These are phyloP conservation scores for Bufo gargarizans DNA, from an alignment of 2,113 vertebrate genomes.

Conservation along the genomic window DNA sequence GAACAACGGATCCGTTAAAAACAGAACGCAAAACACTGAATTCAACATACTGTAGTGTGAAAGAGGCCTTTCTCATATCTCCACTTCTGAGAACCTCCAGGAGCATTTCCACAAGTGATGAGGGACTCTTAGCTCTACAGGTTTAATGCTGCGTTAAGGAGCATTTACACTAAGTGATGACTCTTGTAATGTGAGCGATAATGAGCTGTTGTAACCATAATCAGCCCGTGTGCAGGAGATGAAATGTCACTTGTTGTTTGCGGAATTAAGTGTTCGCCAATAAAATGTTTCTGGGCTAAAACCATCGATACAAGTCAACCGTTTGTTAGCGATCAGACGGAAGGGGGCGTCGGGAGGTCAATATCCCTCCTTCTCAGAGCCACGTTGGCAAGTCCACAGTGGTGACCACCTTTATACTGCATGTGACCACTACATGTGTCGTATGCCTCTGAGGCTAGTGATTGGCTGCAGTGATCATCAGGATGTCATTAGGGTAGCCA, in stretches of 20 bases:
- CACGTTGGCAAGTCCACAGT: too few relatives aligned
- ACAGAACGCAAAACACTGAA: too few relatives aligned
- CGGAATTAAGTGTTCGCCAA: not conserved
- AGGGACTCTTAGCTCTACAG: not conserved
- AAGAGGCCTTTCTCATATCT: not conserved
- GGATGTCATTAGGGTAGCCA: too few relatives aligned
- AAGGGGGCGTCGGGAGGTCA: too few relatives aligned
- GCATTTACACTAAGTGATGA: not conserved
- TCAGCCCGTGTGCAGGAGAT: not conserved
- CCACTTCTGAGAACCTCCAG: not conserved
- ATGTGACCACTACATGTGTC: too few relatives aligned
- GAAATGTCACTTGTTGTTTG: not conserved
- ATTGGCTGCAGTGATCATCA: too few relatives aligned
- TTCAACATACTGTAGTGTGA: too few relatives aligned
- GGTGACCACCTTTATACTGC: too few relatives aligned
- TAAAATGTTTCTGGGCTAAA: not conserved
- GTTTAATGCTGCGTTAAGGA: not conserved
- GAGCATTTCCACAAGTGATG: not conserved
- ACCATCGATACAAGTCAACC: not conserved
- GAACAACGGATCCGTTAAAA: too few relatives aligned
- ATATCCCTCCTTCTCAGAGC: too few relatives aligned
- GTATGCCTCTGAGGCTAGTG: too few relatives aligned
- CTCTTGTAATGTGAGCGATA: not conserved
- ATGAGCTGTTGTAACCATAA: not conserved
- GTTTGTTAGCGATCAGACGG: too few relatives aligned